Evolutionary conservation across 2,888 invertebrate species (phyloP).

Genomic region (Falcaria lacertinaria): DNA sequence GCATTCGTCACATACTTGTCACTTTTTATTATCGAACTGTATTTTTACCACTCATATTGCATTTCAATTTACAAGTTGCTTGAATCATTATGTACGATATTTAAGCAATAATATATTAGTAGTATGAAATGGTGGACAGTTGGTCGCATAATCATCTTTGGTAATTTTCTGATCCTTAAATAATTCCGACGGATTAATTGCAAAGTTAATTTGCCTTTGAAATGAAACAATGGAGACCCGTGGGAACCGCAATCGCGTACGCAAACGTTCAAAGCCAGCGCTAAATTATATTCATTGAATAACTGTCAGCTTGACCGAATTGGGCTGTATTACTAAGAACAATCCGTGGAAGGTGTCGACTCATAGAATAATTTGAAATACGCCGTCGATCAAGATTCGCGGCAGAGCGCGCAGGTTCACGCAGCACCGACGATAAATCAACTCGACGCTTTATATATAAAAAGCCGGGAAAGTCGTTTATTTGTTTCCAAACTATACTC

Average conservation of each 20-base stretch:
- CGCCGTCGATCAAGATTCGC: constrained; percentile 69
- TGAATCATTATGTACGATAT: background rate
- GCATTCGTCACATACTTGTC: no score
- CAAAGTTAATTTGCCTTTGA: background rate
- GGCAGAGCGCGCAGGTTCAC: constrained; percentile 55
- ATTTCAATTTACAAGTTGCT: background rate
- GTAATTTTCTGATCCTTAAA: background rate
- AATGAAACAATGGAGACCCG: background rate
- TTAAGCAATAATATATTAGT: background rate
- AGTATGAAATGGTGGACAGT: background rate
- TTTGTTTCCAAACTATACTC: constrained; percentile 75
- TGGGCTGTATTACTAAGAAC: constrained; percentile 40
- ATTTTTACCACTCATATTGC: no score
- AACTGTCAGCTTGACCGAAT: constrained; percentile 35
- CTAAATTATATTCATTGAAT: constrained; percentile 33
- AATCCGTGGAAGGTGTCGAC: constrained; percentile 57
- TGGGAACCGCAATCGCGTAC: background rate
- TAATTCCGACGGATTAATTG: background rate
- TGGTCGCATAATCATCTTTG: background rate
- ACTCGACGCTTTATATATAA: constrained; percentile 68
- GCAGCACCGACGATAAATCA: constrained; percentile 66
- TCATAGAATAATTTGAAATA: constrained; percentile 75
- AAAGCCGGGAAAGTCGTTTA: constrained; percentile 64
- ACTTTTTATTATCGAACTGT: no score
- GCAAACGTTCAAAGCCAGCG: constrained; percentile 7